Evolutionary conservation across 2,113 vertebrate genomes (phyloP).

Genomic region (Gallinago undulata): DNA sequence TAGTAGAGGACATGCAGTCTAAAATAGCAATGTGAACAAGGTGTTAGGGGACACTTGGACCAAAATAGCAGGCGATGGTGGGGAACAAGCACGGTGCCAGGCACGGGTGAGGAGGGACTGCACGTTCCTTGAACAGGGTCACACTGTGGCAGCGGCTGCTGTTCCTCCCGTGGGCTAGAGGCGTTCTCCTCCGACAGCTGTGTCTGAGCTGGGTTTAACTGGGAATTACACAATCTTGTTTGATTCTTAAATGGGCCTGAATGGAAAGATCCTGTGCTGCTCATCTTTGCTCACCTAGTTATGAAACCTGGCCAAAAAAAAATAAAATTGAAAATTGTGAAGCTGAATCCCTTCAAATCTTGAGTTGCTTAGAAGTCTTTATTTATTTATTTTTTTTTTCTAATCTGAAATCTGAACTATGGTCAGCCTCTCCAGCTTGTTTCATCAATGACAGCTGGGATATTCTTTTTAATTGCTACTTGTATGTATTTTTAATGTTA

Average conservation of each 20-base stretch:
- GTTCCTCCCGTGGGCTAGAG: background rate
- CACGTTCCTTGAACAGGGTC: background rate
- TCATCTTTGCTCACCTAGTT: background rate
- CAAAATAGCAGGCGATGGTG: background rate
- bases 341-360: background rate
- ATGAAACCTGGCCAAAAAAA: background rate
- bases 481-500: background rate
- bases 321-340: background rate
- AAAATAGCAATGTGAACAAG: background rate
- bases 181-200: background rate
- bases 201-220: background rate
- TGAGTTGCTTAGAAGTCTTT: background rate
- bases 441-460: background rate
- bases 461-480: background rate
- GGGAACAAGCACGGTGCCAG: background rate
- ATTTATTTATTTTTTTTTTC: background rate
- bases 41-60: background rate
- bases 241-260: background rate
- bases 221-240: no score
- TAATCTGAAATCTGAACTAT: background rate
- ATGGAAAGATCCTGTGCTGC: background rate
- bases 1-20: background rate
- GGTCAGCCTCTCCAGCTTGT: background rate
- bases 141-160: fast-evolving
- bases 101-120: background rate